phyloP scores from a whole-genome alignment of 2,113 vertebrate genomes.

The Corythoichthys intestinalis region DNA sequence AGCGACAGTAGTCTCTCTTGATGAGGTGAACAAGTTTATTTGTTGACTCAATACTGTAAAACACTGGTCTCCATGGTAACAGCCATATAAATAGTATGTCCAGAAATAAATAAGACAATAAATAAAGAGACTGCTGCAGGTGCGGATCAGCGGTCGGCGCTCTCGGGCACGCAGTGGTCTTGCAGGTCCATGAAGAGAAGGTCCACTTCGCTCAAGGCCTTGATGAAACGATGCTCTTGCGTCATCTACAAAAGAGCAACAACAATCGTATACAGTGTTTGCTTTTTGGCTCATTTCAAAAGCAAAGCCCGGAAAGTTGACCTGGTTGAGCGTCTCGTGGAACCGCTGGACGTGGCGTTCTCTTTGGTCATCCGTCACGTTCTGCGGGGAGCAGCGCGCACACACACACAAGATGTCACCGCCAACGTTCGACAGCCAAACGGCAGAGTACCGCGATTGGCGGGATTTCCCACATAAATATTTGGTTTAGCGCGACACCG shows the following conservation, averaged over 20 bases:
- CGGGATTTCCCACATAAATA: no score
- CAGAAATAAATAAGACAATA: conserved; percentile 47
- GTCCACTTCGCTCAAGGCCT: conserved; percentile 55
- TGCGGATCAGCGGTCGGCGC: neutral
- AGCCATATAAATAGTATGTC: conserved; percentile 16
- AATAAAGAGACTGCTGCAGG: conserved; percentile 30
- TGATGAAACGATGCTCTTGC: conserved; percentile 25
- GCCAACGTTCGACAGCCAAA: no score
- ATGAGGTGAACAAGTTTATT: conserved; percentile 26
- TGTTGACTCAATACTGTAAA: neutral
- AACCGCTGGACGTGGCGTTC: conserved; percentile 47
- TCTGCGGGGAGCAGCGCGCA: conserved; percentile 27
- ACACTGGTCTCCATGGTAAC: neutral
- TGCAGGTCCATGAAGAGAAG: conserved; percentile 57
- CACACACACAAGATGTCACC: no score
- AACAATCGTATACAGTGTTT: neutral
- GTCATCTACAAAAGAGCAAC: conserved; percentile 42
- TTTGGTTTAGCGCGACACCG: no score
- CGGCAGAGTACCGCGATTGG: no score
- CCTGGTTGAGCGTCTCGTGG: conserved; percentile 42
- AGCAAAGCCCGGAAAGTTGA: neutral
- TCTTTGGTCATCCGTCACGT: conserved; percentile 44
- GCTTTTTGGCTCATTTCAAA: no score
- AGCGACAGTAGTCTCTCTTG: neutral
- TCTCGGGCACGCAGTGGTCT: conserved; percentile 42